These are phyloP conservation scores for Lasioglossum figueresi DNA, from an alignment of 2,888 invertebrate species.

Conservation along the genomic window DNA sequence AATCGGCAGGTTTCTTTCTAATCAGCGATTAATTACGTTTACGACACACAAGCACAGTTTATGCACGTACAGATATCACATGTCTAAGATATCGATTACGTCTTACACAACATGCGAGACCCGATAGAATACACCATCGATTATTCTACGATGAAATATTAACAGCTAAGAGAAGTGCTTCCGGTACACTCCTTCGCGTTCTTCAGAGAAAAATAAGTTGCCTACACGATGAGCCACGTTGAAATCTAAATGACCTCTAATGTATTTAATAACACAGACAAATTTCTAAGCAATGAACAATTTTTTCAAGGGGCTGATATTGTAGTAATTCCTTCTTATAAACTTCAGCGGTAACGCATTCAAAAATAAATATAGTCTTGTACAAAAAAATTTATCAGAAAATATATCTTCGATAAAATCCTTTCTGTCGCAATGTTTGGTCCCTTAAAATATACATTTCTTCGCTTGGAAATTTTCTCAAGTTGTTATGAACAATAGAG, in stretches of 20 bases:
- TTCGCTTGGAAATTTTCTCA: neutral
- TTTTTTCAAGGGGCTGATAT: neutral
- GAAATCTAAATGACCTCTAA: neutral
- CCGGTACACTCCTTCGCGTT: conserved; percentile 6
- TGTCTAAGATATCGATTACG: conserved; percentile 33
- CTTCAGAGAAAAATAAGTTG: conserved; percentile 51
- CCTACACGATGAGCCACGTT: neutral
- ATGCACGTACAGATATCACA: conserved; percentile 34
- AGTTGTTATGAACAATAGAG: neutral
- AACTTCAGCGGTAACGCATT: neutral
- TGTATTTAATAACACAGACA: neutral
- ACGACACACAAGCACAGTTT: conserved; percentile 43
- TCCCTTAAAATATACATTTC: neutral
- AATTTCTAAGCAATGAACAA: neutral
- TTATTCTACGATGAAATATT: conserved; percentile 35
- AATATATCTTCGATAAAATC: neutral
- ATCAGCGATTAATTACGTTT: conserved; percentile 38
- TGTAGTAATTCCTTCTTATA: neutral
- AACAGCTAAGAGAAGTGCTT: conserved; percentile 22
- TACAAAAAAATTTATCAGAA: neutral
- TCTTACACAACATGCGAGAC: conserved; percentile 52
- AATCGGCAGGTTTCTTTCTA: conserved; percentile 34
- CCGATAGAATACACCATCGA: conserved; percentile 20
- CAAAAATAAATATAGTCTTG: neutral
- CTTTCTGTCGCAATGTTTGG: neutral